Conservation (phyloP, 2,113 vertebrate species). For the Saguinus midas region DNA sequence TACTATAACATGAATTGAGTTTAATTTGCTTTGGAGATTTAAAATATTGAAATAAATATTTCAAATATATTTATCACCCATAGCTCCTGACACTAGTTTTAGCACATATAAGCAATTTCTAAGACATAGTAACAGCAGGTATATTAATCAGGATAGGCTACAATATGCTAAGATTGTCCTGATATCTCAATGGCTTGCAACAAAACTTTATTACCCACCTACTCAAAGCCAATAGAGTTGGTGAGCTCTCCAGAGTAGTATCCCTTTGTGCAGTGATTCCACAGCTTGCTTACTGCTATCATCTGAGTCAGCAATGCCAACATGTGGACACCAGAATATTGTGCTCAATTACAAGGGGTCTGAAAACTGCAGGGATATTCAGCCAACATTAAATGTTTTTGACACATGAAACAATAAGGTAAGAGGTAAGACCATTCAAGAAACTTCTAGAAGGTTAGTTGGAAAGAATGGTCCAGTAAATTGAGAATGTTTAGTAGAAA, state of each 20-base stretch:
- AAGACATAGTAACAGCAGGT: background rate
- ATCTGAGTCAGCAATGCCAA: background rate
- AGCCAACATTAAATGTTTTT: background rate
- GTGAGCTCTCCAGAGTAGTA: background rate
- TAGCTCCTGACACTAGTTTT: background rate
- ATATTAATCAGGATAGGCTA: background rate
- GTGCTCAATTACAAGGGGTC: background rate
- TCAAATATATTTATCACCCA: background rate
- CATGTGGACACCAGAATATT: background rate
- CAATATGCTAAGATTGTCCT: background rate
- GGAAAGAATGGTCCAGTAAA: background rate
- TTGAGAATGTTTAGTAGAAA: background rate
- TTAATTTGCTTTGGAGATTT: background rate
- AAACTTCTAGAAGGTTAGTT: background rate
- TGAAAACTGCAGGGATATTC: background rate
- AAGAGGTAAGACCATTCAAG: background rate
- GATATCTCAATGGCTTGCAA: background rate
- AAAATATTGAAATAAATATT: background rate
- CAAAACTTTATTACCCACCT: background rate
- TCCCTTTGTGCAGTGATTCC: background rate
- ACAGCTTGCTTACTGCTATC: background rate
- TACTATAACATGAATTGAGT: background rate
- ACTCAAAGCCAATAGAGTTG: too few relatives aligned
- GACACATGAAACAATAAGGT: background rate
- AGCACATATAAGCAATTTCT: background rate